These are phyloP conservation scores for Pristionchus japonicus DNA, from an alignment of 2,888 invertebrate species.

Conservation along the genomic window DNA sequence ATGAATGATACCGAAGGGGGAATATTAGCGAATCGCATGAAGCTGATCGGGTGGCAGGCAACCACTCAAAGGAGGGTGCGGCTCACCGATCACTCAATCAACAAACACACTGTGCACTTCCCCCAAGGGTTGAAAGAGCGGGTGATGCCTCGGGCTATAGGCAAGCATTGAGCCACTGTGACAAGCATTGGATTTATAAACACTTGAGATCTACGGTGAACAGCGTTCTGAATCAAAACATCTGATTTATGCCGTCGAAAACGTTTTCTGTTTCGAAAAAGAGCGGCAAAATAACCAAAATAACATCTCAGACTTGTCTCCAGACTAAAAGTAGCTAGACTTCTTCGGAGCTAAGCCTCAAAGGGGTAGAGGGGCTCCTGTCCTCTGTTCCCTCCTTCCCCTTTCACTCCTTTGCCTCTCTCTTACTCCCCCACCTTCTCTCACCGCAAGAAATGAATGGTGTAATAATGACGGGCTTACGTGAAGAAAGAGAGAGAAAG, in stretches of 20 bases:
- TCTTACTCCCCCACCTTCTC: slow-evolving; percentile 3
- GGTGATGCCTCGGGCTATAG: neutral
- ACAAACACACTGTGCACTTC: neutral
- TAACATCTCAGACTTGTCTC: no score
- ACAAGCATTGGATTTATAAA: no score
- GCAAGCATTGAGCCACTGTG: neutral
- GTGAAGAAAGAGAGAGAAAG: neutral
- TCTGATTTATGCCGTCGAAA: no score
- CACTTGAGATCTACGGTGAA: no score
- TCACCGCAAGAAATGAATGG: slow-evolving; percentile 33
- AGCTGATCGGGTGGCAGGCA: neutral
- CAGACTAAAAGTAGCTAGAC: no score
- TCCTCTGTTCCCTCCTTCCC: neutral
- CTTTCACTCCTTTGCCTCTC: neutral
- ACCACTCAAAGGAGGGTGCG: neutral
- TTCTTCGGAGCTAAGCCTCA: neutral
- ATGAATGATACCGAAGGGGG: neutral
- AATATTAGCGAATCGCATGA: neutral
- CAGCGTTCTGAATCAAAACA: no score
- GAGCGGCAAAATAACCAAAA: no score
- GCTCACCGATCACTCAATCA: neutral
- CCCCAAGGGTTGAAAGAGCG: neutral
- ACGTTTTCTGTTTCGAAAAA: no score
- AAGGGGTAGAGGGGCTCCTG: neutral
- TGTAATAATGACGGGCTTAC: slow-evolving; percentile 35